Conservation (phyloP, 1,140 invertebrate species). For the Zaprionus ornatus region DNA sequence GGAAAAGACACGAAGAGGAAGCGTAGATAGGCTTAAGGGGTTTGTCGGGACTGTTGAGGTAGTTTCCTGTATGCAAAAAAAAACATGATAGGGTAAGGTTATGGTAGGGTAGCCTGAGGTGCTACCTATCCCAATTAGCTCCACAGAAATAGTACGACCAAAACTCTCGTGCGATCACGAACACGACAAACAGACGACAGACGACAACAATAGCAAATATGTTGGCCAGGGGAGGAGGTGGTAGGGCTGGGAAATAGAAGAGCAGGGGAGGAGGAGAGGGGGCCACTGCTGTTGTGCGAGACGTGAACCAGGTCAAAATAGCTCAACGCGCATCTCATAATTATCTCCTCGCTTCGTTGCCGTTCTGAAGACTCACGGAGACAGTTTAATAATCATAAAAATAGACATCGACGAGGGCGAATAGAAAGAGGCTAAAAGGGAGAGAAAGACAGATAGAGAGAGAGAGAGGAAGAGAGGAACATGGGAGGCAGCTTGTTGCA, state of each 20-base stretch:
- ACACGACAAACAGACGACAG: background rate
- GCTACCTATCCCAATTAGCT: slow-evolving; percentile 3
- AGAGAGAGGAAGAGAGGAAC: background rate
- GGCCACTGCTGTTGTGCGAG: slow-evolving; percentile 13
- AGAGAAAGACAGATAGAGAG: slow-evolving; percentile 2
- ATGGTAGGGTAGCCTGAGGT: background rate
- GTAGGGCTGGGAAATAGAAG: too few relatives aligned
- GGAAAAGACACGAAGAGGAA: background rate
- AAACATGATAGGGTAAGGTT: background rate
- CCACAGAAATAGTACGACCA: background rate
- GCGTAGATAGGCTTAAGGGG: background rate
- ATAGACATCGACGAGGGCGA: slow-evolving; percentile 36
- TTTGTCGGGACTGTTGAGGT: background rate
- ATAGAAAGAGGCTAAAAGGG: slow-evolving; percentile 1
- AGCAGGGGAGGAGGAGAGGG: background rate
- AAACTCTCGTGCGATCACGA: slow-evolving; percentile 1
- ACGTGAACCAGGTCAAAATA: slow-evolving; percentile 44
- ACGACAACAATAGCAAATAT: background rate
- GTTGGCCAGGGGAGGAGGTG: background rate
- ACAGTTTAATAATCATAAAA: slow-evolving; percentile 80
- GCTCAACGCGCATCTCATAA: slow-evolving; percentile 83
- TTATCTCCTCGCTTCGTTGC: slow-evolving; percentile 80
- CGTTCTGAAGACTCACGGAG: slow-evolving; percentile 74
- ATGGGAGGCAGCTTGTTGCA: slow-evolving; percentile 54
- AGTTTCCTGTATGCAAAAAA: background rate